Evolutionary conservation across 1,140 invertebrate species (phyloP), one percentile per base, ranked within the genome.

Genomic region (Philopotamus ludificatus): DNA sequence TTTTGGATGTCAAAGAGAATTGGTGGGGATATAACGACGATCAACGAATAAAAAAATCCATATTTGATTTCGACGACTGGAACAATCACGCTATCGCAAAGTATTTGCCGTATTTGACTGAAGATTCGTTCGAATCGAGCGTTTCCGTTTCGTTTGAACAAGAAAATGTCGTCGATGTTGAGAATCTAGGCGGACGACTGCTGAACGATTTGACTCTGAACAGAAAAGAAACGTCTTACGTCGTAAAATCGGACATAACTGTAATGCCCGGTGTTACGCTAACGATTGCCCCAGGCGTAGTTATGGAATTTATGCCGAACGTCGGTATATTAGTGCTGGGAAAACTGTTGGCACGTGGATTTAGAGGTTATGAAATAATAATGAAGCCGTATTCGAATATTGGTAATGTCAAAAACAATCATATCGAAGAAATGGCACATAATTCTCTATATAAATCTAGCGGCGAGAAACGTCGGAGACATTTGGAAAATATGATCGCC

Each of bases 11-110:
- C 0, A 84, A 82, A 12, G 89, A 97, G 74, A 99, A 99, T 76
- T 99, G 93, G 92, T 99, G 97, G 97, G 97, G 96, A 7, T 89
- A 87, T 2, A 77, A 77, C 1, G 84, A 91, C 57, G 83, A 89
- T 41, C 75, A 74, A 3, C 77, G 82, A 26, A 98, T 99, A 23
- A 83, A 86, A 66, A 83, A 87, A 49, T 85, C 89, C 74, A 97
- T 99, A 70, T 99, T 99, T 77, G 98, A 99, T 81, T 98, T 99
- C 81, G 95, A 99, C 77, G 97, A 99, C 74, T 99, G 97, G 97
- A 99, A 99, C 75, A 94, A 95, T 78, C 96, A 95, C 76, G 95
- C 95, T 0, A 86, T 96, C 34, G 95, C 95, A 0, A 83, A 89
- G 16, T 99, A 91, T 76, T 84, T 86, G 62, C 97, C 96, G 0